Evolutionary conservation across 2,113 vertebrate species (phyloP).

Genomic region (Toxotes chatareus): DNA sequence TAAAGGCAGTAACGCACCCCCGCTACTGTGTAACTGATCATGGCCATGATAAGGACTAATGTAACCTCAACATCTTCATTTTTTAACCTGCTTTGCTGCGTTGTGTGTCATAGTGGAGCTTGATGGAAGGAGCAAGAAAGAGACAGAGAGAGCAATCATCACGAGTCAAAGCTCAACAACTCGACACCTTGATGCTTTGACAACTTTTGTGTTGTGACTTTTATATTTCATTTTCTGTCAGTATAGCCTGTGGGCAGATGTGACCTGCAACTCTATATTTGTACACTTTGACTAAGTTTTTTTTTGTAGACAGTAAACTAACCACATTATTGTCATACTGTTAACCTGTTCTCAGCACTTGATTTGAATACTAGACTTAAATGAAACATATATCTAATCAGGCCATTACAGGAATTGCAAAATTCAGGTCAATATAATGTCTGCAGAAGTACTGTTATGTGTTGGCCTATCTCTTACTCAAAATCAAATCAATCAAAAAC

Average conservation of each 20-base stretch:
- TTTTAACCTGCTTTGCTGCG: background rate
- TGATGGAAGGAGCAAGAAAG: background rate
- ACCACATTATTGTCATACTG: background rate
- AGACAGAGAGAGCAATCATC: background rate
- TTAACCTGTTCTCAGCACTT: background rate
- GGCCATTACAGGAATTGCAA: background rate
- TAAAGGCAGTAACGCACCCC: background rate
- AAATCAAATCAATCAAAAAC: too few species aligned
- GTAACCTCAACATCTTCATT: background rate
- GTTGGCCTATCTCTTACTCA: slow-evolving; percentile 17
- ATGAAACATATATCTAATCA: background rate
- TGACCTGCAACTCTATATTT: background rate
- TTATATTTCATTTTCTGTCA: background rate
- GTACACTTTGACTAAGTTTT: background rate
- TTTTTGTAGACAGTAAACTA: background rate
- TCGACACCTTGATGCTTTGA: background rate
- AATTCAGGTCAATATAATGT: background rate
- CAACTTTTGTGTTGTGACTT: background rate
- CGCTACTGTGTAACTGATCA: background rate
- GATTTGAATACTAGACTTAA: background rate
- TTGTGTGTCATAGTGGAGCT: background rate
- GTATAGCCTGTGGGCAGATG: background rate
- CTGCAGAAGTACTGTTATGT: background rate
- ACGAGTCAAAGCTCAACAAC: background rate
- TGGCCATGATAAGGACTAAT: background rate